Base-by-base conservation (phyloP, 2,113 vertebrate genomes). In the Chaenogobius annularis region DNA sequence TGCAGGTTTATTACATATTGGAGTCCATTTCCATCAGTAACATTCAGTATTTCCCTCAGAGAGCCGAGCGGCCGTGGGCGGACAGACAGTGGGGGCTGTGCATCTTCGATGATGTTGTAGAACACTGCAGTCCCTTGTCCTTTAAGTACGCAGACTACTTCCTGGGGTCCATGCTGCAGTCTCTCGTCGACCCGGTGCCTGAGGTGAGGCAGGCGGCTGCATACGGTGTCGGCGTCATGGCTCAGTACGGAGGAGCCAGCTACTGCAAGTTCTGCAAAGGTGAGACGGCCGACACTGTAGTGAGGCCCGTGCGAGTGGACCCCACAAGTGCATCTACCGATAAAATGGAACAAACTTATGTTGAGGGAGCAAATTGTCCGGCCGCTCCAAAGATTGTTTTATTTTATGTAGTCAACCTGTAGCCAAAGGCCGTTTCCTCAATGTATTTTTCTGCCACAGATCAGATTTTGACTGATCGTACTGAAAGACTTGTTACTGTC, bases 51-150 rank as follows among this genome's bases (percentile, higher is more conserved):
- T 43, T 15, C 4, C 1, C 20, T 19, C 22, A 99, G 98, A 96
- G 96, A 88, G 96, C 96, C 1, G 95, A 95, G 47, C 94, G 97
- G 84, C 97, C 97, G 0, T 99, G 98, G 98, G 95, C 98, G 0
- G 98, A 99, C 93, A 89, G 96, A 66, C 98, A 99, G 69, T 99
- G 98, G 98, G 98, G 98, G 3, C 87, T 99, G 19, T 99, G 98
- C 87, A 99, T 99, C 83, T 99, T 99, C 71, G 98, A 99, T 0
- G 98, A 99, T 7, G 80, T 99, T 20, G 92, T 99, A 22, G 98
- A 99, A 80, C 96, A 98, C 92, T 99, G 98, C 93, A 99, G 97
- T 86, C 98, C 98, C 0, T 89, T 95, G 9, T 99, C 98, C 0
- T 98, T 99, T 88, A 98, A 98, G 77, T 99, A 97, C 0, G 97